phyloP scores from a whole-genome alignment of 2,113 vertebrate species.

The Columba livia region DNA sequence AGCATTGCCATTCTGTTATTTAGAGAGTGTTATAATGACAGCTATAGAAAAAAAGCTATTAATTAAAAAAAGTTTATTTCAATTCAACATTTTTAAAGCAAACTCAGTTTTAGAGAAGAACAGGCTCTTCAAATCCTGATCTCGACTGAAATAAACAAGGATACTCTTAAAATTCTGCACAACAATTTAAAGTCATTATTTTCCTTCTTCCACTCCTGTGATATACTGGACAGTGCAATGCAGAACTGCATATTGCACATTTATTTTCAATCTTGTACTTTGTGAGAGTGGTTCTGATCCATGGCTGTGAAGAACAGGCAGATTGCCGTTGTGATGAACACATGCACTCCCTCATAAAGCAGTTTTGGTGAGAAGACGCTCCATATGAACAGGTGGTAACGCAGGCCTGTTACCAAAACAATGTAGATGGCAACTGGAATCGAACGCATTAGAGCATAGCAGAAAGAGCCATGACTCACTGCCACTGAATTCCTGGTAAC shows the following conservation, averaged over 20 bases:
- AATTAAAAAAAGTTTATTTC: background rate
- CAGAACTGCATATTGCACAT: rapidly evolving
- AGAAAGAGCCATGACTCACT: constrained; percentile 88
- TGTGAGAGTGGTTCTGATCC: constrained; percentile 76
- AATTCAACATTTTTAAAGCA: background rate
- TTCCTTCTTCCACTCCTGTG: background rate
- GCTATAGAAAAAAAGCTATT: background rate
- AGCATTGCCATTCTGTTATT: background rate
- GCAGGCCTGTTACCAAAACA: constrained; percentile 86
- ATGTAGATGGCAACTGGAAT: constrained; percentile 84
- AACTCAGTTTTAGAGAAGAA: background rate
- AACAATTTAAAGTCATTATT: background rate
- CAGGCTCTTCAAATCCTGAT: background rate
- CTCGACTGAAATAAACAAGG: background rate
- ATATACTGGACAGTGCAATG: background rate
- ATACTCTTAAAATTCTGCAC: background rate
- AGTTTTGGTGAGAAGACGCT: constrained; percentile 97
- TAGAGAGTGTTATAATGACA: background rate
- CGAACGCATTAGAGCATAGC: constrained; percentile 86
- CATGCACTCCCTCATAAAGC: constrained; percentile 91
- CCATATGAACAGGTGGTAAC: constrained; percentile 99
- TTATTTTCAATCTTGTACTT: background rate
- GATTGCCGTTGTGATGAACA: constrained; percentile 82
- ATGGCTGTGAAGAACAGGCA: constrained; percentile 87
- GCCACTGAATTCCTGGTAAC: constrained; percentile 77